Conservation (phyloP, 2,888 invertebrate genomes). For the Dicranocentrus wangi region DNA sequence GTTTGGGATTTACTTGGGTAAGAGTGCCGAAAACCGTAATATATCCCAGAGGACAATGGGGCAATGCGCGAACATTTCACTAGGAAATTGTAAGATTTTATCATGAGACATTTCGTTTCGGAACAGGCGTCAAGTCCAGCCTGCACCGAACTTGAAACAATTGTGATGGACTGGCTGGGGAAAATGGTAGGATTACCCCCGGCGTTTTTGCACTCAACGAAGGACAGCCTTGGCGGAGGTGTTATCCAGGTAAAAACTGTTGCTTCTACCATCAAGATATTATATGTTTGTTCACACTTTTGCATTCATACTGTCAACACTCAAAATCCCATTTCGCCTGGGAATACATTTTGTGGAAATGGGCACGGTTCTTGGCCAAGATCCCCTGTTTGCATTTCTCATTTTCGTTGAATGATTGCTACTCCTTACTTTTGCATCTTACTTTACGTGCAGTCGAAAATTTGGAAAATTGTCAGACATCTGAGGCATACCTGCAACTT, state of each 20-base stretch:
- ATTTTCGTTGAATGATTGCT: neutral
- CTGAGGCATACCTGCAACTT: too few species aligned
- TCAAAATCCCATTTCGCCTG: constrained; percentile 1
- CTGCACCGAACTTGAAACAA: constrained; percentile 96
- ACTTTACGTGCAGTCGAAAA: neutral
- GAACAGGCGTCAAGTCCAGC: constrained; percentile 95
- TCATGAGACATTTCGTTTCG: neutral
- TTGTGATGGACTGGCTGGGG: constrained; percentile 98
- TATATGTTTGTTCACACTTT: neutral
- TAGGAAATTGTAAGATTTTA: constrained; percentile 1
- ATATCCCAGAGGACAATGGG: neutral
- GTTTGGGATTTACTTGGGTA: constrained; percentile 97
- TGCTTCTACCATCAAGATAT: constrained; percentile 7
- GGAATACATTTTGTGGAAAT: neutral
- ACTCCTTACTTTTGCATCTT: too few species aligned
- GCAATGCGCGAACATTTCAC: neutral
- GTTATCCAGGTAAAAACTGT: constrained; percentile 86
- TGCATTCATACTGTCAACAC: too few species aligned
- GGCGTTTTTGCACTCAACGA: constrained; percentile 89
- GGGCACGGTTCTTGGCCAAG: neutral
- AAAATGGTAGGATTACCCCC: constrained; percentile 96
- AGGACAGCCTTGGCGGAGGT: constrained; percentile 87
- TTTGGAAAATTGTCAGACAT: too few species aligned
- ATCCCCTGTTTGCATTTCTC: constrained; percentile 9
- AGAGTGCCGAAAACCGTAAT: constrained; percentile 74